Conservation (phyloP, 2,797 vertebrate species). For the Anomalospiza imberbis region DNA sequence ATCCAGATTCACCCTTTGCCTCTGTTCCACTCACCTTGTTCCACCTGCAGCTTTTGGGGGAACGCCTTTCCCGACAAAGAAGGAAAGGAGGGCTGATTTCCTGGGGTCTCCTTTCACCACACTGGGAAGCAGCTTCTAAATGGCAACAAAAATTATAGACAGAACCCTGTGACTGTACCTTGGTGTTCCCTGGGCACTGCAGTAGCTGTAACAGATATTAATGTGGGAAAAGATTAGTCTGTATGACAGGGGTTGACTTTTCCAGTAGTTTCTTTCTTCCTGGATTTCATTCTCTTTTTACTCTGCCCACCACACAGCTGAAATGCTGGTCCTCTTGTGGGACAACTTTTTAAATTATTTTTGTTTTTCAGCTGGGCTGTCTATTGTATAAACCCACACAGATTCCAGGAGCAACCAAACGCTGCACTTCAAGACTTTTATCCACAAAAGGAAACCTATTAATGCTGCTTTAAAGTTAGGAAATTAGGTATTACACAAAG, state of each 20-base stretch:
- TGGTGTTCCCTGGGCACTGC: not conserved
- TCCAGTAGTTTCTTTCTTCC: not conserved
- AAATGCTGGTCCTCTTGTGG: not conserved
- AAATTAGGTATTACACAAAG: not conserved
- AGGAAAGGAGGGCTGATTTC: not conserved
- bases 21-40: not conserved
- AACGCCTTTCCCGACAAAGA: fast-evolving
- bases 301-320: not conserved
- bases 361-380: not conserved
- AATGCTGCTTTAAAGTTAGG: not conserved
- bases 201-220: not conserved
- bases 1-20: not conserved
- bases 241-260: not conserved
- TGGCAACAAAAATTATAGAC: not conserved
- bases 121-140: not conserved
- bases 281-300: not conserved
- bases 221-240: not conserved
- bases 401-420: not conserved
- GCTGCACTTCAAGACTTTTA: not conserved
- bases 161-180: not conserved
- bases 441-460: not conserved
- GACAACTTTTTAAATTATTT: not conserved
- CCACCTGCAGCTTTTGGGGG: not conserved
- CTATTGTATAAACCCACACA: not conserved
- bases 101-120: not conserved